Percentiles rank a stretch among this genome's conserved stretches.
phyloP scores from a whole-genome alignment of 2,888 invertebrate genomes.

The Dryococelus australis region DNA sequence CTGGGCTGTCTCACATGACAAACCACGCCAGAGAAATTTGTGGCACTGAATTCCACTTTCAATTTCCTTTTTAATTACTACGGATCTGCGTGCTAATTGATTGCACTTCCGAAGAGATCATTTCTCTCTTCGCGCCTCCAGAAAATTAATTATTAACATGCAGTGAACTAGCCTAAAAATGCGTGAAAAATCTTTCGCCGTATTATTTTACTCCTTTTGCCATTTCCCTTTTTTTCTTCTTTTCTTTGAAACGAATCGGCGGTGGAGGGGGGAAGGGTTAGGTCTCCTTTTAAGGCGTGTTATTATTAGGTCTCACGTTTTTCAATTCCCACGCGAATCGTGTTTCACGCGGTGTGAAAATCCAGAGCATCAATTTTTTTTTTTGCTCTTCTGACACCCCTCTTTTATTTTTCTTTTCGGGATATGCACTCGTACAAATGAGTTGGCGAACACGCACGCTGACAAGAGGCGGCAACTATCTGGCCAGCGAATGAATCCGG shows the following conservation, averaged over 20 bases:
- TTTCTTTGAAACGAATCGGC: neutral
- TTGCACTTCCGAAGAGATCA: neutral
- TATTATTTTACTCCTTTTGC: neutral
- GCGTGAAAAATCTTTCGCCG: neutral
- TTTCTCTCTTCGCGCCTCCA: neutral
- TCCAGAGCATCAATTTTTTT: neutral
- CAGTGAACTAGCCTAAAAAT: neutral
- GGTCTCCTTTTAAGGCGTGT: neutral
- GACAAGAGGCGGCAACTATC: constrained; percentile 2
- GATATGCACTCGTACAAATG: neutral
- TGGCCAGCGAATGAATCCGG: neutral
- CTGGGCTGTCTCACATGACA: too few species aligned
- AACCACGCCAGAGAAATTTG: neutral
- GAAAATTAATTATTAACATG: neutral
- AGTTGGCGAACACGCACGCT: neutral
- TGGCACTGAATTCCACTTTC: neutral
- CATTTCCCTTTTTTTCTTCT: neutral
- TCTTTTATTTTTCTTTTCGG: neutral
- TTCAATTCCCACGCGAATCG: neutral
- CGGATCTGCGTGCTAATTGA: neutral
- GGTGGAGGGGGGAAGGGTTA: neutral
- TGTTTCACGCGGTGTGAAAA: neutral
- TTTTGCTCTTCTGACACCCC: neutral
- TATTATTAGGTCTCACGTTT: neutral
- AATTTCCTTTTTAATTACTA: neutral